Evolutionary conservation across 2,888 invertebrate species (phyloP), one percentile per base, ranked within the genome.

Genomic region (Drosophila birchii): DNA sequence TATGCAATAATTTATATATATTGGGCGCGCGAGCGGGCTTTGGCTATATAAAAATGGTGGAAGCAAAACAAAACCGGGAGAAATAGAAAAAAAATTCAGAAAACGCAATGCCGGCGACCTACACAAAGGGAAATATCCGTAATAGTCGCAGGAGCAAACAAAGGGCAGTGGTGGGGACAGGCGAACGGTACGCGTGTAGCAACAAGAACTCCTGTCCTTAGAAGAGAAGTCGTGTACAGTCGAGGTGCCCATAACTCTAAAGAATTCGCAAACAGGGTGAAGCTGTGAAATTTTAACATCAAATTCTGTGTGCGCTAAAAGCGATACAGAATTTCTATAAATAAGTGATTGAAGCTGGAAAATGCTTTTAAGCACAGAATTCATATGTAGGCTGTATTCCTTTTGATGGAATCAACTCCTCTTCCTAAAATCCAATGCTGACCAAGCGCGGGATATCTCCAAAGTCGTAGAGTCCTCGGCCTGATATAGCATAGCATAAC

Each of bases 1-100:
- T 89, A 86, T 90, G 89, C 90, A 90, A 90, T 89, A 90, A 90
- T 89, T 89, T 89, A 90, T 90, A 88, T 80, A 90, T 88, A 89
- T 86, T 78, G 88, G 83, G 53, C 63, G 71, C 76, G 72, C 55
- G 67, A 72, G 64, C 79, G 56, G 61, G 59, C 72, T 36, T 23
- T 26, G 64, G 68, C 68, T 38, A 75, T 75, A 74, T 75, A 74
- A 75, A 68, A 75, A 64, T 59, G 58, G 36, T 69, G 45, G 51
- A 61, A 78, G 76, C 73, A 71, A 75, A 80, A 60, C 70, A 62
- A 73, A 88, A 69, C 64, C 59, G 44, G 72, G 53, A 58, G 45
- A 66, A 67, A 62, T 71, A 60, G 59, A 34, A 38, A 71, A 58
- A 45, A 67, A 32, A 20, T 43, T 8, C 44, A 44, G 69, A 58